phyloP scores from a whole-genome alignment of 2,888 invertebrate genomes.

The Ptychoptera albimana region DNA sequence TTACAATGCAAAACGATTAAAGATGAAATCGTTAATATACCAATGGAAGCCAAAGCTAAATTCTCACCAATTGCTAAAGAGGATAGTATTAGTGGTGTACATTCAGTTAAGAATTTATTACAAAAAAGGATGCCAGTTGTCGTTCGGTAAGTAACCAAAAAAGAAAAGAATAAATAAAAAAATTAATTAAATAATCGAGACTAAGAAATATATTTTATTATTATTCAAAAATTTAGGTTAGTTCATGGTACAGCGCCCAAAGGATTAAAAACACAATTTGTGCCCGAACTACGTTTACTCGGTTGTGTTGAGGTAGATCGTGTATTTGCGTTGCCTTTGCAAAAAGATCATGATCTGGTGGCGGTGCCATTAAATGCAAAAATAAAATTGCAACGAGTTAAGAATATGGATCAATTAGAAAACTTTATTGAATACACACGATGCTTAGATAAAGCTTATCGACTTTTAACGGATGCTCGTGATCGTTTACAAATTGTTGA shows the following conservation, averaged over 20 bases:
- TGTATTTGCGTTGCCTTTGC: constrained; percentile 67
- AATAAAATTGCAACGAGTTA: constrained; percentile 64
- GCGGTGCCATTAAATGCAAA: constrained; percentile 76
- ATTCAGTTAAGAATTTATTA: constrained; percentile 74
- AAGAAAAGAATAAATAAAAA: too few relatives aligned
- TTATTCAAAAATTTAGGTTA: constrained; percentile 28
- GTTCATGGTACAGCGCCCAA: constrained; percentile 81
- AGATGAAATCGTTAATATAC: constrained; percentile 68
- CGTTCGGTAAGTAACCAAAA: constrained; percentile 42
- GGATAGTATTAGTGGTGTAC: constrained; percentile 89
- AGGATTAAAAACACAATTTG: constrained; percentile 68
- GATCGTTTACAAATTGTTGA: constrained; percentile 70
- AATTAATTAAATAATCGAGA: too few relatives aligned
- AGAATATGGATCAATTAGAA: constrained; percentile 66
- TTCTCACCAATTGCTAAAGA: constrained; percentile 87
- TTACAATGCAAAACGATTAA: constrained; percentile 73
- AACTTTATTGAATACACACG: constrained; percentile 60
- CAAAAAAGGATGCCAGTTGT: constrained; percentile 84
- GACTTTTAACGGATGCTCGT: constrained; percentile 51
- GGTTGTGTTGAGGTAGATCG: constrained; percentile 72
- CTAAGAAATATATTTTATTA: neutral
- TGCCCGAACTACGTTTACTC: constrained; percentile 67
- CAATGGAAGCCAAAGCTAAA: constrained; percentile 74
- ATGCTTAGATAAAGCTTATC: constrained; percentile 60
- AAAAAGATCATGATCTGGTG: constrained; percentile 63